A percentile compares a stretch with the other conserved stretches of the same genome.
Evolutionary conservation across 2,888 invertebrate genomes (phyloP).

Genomic region (Odontomyia ornata): DNA sequence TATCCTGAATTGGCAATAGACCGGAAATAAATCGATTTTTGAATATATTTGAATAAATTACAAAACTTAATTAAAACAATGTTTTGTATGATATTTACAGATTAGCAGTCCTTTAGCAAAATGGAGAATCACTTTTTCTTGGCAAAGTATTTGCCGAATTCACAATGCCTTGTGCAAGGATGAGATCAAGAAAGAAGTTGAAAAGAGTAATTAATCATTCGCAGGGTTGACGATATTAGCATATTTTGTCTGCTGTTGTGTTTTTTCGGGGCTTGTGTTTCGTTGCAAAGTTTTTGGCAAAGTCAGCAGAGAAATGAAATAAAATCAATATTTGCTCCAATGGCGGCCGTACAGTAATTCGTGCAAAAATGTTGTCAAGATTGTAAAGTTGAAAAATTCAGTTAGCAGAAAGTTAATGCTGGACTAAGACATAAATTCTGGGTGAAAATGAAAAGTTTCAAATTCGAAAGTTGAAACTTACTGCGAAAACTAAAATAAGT

Average conservation of each 20-base stretch:
- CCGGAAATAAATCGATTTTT: not conserved
- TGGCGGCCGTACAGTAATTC: not conserved
- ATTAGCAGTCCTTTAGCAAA: not conserved
- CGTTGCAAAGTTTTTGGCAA: not conserved
- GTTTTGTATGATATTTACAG: conserved; percentile 26
- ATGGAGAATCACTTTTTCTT: not conserved
- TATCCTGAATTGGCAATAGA: too few species aligned
- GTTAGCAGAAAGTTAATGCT: too few species aligned
- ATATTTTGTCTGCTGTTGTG: conserved; percentile 23
- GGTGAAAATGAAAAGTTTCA: too few species aligned
- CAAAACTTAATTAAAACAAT: conserved; percentile 20
- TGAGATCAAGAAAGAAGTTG: not conserved
- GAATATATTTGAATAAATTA: conserved; percentile 27
- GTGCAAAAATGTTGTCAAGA: not conserved
- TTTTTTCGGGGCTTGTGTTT: not conserved
- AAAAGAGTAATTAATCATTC: conserved; percentile 39
- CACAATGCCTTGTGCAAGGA: not conserved
- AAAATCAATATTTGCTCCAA: not conserved
- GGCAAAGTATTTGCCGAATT: too few species aligned
- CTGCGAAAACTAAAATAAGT: too few species aligned
- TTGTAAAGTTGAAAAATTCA: too few species aligned
- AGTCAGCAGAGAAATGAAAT: not conserved
- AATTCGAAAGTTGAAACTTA: too few species aligned
- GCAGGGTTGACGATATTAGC: conserved; percentile 7
- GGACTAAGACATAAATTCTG: too few species aligned